Evolutionary conservation across 2,797 vertebrate species (phyloP).

Genomic region (Lithobates pipiens): DNA sequence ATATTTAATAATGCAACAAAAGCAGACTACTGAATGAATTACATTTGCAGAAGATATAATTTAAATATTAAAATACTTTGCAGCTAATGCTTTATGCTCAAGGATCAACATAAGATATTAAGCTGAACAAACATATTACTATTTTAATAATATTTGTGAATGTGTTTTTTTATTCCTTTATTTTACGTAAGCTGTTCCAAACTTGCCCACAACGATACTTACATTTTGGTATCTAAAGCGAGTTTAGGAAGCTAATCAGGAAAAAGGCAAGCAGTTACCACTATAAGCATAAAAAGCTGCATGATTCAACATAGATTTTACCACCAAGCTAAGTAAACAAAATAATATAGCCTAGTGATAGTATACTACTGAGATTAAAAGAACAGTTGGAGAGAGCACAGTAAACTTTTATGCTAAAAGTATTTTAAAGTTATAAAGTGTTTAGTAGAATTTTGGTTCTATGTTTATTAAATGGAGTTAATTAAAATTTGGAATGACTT

Average conservation of each 20-base stretch:
- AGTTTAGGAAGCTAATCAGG: slow-evolving; percentile 3
- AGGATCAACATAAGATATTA: slow-evolving; percentile 16
- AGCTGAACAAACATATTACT: slow-evolving; percentile 28
- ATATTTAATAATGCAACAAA: slow-evolving; percentile 66
- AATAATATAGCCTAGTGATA: neutral
- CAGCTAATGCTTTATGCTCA: neutral
- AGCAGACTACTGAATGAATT: slow-evolving; percentile 60
- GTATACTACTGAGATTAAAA: slow-evolving; percentile 1
- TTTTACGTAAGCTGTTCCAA: neutral
- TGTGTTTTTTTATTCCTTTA: neutral
- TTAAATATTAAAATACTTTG: neutral
- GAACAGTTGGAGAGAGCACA: neutral
- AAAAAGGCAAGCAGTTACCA: slow-evolving; percentile 7
- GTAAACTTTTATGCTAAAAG: neutral
- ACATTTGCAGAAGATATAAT: slow-evolving; percentile 53
- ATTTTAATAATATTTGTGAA: slow-evolving; percentile 3
- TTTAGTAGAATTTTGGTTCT: neutral
- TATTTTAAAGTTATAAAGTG: neutral
- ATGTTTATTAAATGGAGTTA: neutral
- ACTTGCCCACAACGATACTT: slow-evolving; percentile 15
- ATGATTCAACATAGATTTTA: neutral
- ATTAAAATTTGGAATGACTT: neutral
- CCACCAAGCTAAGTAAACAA: neutral
- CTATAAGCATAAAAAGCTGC: slow-evolving; percentile 16
- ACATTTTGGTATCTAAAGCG: neutral